Base-by-base conservation (phyloP, 2,113 vertebrate species). In the Nycticebus coucang region DNA sequence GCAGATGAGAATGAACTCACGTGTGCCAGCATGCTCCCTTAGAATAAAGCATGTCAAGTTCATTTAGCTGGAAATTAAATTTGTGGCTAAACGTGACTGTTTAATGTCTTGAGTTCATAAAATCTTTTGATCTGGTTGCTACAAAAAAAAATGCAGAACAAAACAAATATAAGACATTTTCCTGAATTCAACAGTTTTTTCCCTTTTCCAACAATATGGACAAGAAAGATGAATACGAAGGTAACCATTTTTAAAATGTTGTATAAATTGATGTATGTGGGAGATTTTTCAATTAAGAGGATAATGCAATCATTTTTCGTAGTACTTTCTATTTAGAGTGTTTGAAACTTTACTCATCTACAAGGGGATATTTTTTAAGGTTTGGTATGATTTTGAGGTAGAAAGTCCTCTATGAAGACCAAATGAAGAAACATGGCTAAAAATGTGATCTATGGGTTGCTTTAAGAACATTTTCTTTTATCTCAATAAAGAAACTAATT, bases 311-410 rank as follows among this genome's bases (percentile, higher is more conserved):
- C 4, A 2, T 60, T 91, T 93, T 87, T 91, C 55, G 66, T 28
- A 6, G 3, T 81, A 28, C 7, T 33, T 37, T n/a, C 15, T 7
- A 35, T 97, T 69, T 62, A 45, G 60, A 77, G 30, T 77, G 90
- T 75, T 95, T 13, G 87, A 94, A 93, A 81, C 14, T 18, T 84
- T 82, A 81, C 74, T 77, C 33, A 79, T 57, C 55, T 68, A n/a
- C 28, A 68, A 55, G 15, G 7, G 91, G 74, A 53, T 85, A 78
- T 14, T 17, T 22, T 95, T 90, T 91, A 66, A 24, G 45, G 50
- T 10, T 89, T 55, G 37, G 4, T 28, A 77, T 59, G 4, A 94
- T 96, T 95, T 93, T 66, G 72, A 1, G n/a, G 50, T 66, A 33
- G 74, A 95, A 93, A 86, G 72, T 45, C 28, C 2, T n/a, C 3